These are phyloP conservation scores for Branchinecta lynchi DNA, from an alignment of 1,140 invertebrate species.

Conservation along the genomic window DNA sequence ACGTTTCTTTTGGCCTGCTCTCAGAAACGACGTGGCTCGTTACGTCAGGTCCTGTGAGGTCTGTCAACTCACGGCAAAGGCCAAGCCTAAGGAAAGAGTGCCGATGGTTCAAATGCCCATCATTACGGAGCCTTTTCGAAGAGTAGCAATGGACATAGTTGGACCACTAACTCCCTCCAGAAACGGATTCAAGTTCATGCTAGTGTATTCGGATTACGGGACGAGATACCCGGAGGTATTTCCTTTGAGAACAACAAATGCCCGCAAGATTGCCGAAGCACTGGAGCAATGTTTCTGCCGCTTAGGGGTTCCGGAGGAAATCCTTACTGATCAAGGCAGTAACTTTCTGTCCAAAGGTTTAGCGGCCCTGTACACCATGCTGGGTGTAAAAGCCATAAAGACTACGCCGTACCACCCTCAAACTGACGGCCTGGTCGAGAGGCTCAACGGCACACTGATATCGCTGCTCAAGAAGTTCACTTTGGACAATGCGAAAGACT, in stretches of 20 bases:
- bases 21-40: constrained; percentile 21
- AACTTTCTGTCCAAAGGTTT: constrained; percentile 20
- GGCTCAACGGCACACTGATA: constrained; percentile 25
- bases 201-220: constrained; percentile 28
- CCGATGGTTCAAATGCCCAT: constrained; percentile 13
- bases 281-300: constrained; percentile 25
- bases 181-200: constrained; percentile 24
- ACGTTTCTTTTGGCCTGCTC: constrained; percentile 21
- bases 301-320: constrained; percentile 25
- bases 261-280: constrained; percentile 24
- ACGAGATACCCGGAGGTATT: constrained; percentile 27
- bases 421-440: not conserved
- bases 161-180: constrained; percentile 21
- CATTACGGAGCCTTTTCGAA: constrained; percentile 15
- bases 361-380: constrained; percentile 19
- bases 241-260: constrained; percentile 25
- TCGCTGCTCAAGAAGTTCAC: constrained; percentile 19
- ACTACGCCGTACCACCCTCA: constrained; percentile 18
- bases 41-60: constrained; percentile 22
- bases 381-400: constrained; percentile 21
- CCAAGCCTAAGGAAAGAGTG: constrained; percentile 13
- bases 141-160: constrained; percentile 21
- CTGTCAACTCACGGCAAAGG: constrained; percentile 21
- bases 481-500: too few relatives aligned
- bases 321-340: constrained; percentile 26